These are phyloP conservation scores for Aphelinus certus DNA, from an alignment of 1,140 invertebrate species.

Conservation along the genomic window DNA sequence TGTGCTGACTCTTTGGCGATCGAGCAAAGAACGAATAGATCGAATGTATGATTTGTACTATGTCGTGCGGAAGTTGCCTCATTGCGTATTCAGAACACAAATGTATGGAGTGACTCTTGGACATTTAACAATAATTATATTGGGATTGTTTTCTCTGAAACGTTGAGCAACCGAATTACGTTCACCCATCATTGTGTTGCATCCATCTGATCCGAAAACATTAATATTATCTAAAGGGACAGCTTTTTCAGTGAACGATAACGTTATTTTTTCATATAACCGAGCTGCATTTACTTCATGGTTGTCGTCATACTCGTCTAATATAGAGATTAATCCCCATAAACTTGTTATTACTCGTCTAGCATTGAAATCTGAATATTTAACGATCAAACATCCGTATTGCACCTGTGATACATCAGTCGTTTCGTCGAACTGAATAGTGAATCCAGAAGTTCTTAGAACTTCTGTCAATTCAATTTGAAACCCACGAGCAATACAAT, in stretches of 20 bases:
- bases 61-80: constrained; percentile 46
- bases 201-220: constrained; percentile 55
- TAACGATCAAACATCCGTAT: constrained; percentile 39
- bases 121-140: constrained; percentile 54
- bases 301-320: constrained; percentile 9
- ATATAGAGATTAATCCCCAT: neutral
- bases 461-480: neutral
- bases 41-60: constrained; percentile 9
- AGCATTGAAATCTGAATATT: neutral
- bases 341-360: neutral
- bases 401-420: constrained; percentile 13
- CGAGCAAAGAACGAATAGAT: neutral
- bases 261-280: neutral
- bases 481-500: neutral
- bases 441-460: constrained; percentile 3
- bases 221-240: constrained; percentile 47
- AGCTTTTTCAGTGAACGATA: neutral
- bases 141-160: constrained; percentile 44
- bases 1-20: constrained; percentile 24
- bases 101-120: constrained; percentile 58
- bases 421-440: constrained; percentile 28
- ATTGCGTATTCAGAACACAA: constrained; percentile 54
- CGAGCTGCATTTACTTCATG: neutral
- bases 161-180: constrained; percentile 51
- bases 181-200: constrained; percentile 54